These are phyloP conservation scores for Chelonus insularis DNA, from an alignment of 1,140 invertebrate genomes.

Conservation along the genomic window DNA sequence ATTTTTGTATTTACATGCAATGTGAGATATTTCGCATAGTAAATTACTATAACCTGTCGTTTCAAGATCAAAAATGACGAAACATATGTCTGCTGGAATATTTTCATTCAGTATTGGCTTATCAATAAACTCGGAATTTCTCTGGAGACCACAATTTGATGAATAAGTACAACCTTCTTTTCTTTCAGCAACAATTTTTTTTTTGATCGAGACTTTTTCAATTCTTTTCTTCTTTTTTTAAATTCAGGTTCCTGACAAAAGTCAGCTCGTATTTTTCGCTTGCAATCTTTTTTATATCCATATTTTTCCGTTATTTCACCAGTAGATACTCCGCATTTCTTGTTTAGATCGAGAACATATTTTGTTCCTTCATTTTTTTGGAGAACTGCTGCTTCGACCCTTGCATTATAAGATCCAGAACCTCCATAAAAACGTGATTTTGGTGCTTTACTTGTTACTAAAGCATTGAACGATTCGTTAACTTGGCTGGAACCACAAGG, in stretches of 20 bases:
- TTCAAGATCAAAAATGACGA: neutral
- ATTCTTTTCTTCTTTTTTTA: too few relatives aligned
- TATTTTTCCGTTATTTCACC: too few relatives aligned
- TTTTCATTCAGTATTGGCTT: too few relatives aligned
- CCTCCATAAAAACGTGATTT: constrained; percentile 9
- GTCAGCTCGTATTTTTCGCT: too few relatives aligned
- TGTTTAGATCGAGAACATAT: constrained; percentile 14
- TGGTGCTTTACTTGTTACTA: constrained; percentile 15
- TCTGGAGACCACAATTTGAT: neutral
- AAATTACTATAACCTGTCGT: neutral
- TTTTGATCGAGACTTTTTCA: too few relatives aligned
- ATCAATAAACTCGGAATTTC: too few relatives aligned
- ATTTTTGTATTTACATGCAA: neutral
- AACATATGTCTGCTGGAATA: neutral
- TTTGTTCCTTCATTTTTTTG: constrained; percentile 15
- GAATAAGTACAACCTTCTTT: too few relatives aligned
- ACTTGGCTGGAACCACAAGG: neutral
- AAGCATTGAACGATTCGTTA: constrained; percentile 16
- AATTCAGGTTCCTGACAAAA: too few relatives aligned
- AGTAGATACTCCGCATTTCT: too few relatives aligned
- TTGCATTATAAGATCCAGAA: neutral
- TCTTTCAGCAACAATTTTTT: too few relatives aligned
- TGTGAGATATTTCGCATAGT: neutral
- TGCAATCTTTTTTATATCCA: too few relatives aligned
- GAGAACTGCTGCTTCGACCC: constrained; percentile 8